phyloP scores from a whole-genome alignment of 2,113 vertebrate genomes.

The Ammospiza nelsoni region DNA sequence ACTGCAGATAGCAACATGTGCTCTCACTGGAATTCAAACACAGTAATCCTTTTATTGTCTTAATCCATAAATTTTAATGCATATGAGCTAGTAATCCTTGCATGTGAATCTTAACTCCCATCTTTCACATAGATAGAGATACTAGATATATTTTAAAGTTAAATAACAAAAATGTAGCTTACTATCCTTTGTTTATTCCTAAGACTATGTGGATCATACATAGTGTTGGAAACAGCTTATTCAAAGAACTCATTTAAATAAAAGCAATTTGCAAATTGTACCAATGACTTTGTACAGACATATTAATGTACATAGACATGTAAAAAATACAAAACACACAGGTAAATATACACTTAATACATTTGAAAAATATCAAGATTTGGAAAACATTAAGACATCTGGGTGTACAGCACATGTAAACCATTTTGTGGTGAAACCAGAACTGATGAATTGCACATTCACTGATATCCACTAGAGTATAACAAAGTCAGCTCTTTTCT shows the following conservation, averaged over 20 bases:
- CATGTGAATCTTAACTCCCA: not conserved
- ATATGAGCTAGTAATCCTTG: not conserved
- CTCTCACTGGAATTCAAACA: not conserved
- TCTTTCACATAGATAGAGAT: not conserved
- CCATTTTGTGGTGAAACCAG: slow-evolving; percentile 46
- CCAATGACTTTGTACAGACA: slow-evolving; percentile 62
- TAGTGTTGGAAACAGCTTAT: slow-evolving; percentile 40
- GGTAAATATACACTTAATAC: slow-evolving; percentile 37
- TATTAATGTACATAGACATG: not conserved
- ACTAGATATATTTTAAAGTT: slow-evolving; percentile 13
- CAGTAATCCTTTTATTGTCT: not conserved
- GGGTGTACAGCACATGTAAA: slow-evolving; percentile 49
- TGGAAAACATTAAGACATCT: slow-evolving; percentile 53
- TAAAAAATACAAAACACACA: slow-evolving; percentile 66
- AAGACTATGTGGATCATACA: not conserved
- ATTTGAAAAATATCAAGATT: slow-evolving; percentile 23
- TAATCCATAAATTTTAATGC: not conserved
- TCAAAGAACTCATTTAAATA: slow-evolving; percentile 61
- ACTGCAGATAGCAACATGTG: not conserved
- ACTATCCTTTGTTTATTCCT: not conserved
- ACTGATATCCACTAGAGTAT: slow-evolving; percentile 4
- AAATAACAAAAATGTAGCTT: not conserved
- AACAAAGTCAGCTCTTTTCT: slow-evolving; percentile 11
- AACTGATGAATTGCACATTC: slow-evolving; percentile 68
- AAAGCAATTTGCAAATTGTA: slow-evolving; percentile 21